Evolutionary conservation across 2,888 invertebrate species (phyloP).

Genomic region (Scaptomyza flava): DNA sequence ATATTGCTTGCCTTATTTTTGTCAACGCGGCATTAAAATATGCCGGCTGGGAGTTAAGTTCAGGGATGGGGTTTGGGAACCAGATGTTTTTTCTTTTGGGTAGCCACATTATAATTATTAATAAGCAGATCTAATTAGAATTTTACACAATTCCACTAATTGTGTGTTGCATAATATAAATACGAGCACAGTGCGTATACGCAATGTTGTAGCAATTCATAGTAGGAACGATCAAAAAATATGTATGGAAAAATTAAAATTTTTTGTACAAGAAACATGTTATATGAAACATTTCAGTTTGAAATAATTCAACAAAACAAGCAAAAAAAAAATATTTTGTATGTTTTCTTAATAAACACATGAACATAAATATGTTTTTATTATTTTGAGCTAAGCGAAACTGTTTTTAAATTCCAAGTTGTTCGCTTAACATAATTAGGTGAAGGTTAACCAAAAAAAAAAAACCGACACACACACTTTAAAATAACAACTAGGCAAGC

Average conservation of each 20-base stretch:
- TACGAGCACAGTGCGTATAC: constrained; percentile 37
- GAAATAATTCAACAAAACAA: no score
- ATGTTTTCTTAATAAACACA: no score
- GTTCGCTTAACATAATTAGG: constrained; percentile 52
- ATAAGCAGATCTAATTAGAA: constrained; percentile 63
- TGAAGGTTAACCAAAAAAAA: constrained; percentile 70
- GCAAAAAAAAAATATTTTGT: no score
- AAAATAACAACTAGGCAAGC: constrained; percentile 34
- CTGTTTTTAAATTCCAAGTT: constrained; percentile 13
- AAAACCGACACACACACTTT: background rate
- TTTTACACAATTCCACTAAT: constrained; percentile 53
- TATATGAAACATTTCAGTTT: background rate
- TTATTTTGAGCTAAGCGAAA: constrained; percentile 1
- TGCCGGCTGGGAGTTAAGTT: constrained; percentile 7
- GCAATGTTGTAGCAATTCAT: constrained; percentile 18
- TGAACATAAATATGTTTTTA: background rate
- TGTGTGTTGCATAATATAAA: constrained; percentile 59
- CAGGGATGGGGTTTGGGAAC: constrained; percentile 5
- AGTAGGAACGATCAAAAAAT: constrained; percentile 26
- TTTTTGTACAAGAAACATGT: background rate
- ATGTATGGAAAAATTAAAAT: constrained; percentile 5
- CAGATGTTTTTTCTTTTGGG: constrained; percentile 1
- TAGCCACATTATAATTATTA: constrained; percentile 62
- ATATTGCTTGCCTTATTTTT: constrained; percentile 47
- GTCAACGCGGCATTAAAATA: constrained; percentile 49